phyloP scores from a whole-genome alignment of 64 coral and sea anemone species.

The Pocillopora damicornis region DNA sequence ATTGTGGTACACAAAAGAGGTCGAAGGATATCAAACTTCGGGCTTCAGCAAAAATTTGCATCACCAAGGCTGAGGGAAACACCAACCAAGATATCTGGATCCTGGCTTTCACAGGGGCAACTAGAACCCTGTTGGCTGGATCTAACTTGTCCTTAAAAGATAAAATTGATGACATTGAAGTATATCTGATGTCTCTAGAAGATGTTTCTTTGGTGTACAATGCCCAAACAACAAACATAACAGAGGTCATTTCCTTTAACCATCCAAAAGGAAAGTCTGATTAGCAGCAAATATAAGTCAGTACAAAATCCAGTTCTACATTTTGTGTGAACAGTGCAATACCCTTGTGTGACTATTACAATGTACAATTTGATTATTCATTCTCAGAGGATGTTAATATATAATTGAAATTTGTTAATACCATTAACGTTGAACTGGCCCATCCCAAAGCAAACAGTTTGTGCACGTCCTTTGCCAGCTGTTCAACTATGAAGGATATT shows the following conservation, averaged over 20 bases:
- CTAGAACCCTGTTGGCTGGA: conserved; percentile 16
- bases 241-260: conserved; percentile 35
- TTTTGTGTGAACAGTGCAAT: conserved; percentile 33
- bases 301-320: conserved; percentile 27
- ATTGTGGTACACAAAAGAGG: conserved; percentile 40
- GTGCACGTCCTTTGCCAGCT: conserved; percentile 45
- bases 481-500: conserved; percentile 12
- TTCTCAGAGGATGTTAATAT: conserved; percentile 28
- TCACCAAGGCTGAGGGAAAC: conserved; percentile 2
- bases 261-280: conserved; percentile 32
- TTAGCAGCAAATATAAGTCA: conserved; percentile 17
- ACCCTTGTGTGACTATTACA: conserved; percentile 21
- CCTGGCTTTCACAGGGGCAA: conserved; percentile 33
- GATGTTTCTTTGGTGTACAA: conserved; percentile 34
- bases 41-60: conserved; percentile 32
- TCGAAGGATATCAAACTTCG: conserved; percentile 33
- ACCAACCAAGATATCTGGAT: conserved; percentile 40
- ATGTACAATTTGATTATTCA: conserved; percentile 39
- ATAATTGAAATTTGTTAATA: conserved; percentile 32
- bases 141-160: neutral
- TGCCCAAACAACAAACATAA: conserved; percentile 25
- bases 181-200: conserved; percentile 30
- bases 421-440: conserved; percentile 26
- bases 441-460: conserved; percentile 28
- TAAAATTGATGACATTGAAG: conserved; percentile 42